Evolutionary conservation across 2,888 invertebrate genomes (phyloP).

Genomic region (Cryptophagus acutangulus): DNA sequence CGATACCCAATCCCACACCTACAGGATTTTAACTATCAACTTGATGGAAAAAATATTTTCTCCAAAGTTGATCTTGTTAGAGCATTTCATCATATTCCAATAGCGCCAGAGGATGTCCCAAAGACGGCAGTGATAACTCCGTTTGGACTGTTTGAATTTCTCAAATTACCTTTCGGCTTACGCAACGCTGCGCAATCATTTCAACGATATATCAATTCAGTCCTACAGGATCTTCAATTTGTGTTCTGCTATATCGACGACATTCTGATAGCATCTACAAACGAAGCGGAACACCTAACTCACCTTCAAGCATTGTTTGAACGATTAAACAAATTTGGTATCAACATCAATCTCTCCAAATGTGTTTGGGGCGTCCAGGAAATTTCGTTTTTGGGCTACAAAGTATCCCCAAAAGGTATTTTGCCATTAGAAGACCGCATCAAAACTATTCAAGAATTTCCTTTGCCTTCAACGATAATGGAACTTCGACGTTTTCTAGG

Average conservation of each 20-base stretch:
- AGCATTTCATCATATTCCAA: constrained; percentile 41
- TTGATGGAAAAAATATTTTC: constrained; percentile 16
- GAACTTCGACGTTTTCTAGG: constrained; percentile 12
- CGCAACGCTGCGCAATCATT: constrained; percentile 41
- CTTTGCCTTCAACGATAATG: constrained; percentile 5
- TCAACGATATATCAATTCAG: constrained; percentile 37
- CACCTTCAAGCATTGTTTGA: constrained; percentile 15
- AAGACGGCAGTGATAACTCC: constrained; percentile 43
- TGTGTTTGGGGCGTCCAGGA: constrained; percentile 29
- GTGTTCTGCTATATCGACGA: constrained; percentile 37
- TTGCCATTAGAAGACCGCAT: constrained; percentile 22
- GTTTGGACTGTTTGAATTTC: constrained; percentile 39
- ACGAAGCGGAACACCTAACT: constrained; percentile 23
- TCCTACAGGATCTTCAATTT: constrained; percentile 32
- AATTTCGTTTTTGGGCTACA: constrained; percentile 25
- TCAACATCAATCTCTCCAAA: constrained; percentile 30
- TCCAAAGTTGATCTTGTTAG: constrained; percentile 15
- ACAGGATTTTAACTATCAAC: constrained; percentile 22
- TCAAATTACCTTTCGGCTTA: constrained; percentile 35
- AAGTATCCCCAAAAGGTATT: constrained; percentile 29
- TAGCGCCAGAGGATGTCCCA: constrained; percentile 33
- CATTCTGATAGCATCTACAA: constrained; percentile 28
- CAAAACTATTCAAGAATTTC: constrained; percentile 4
- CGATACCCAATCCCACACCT: constrained; percentile 23
- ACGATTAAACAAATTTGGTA: constrained; percentile 26